phyloP scores from a whole-genome alignment of 2,797 vertebrate species.

The Platyrinchus mystaceus region DNA sequence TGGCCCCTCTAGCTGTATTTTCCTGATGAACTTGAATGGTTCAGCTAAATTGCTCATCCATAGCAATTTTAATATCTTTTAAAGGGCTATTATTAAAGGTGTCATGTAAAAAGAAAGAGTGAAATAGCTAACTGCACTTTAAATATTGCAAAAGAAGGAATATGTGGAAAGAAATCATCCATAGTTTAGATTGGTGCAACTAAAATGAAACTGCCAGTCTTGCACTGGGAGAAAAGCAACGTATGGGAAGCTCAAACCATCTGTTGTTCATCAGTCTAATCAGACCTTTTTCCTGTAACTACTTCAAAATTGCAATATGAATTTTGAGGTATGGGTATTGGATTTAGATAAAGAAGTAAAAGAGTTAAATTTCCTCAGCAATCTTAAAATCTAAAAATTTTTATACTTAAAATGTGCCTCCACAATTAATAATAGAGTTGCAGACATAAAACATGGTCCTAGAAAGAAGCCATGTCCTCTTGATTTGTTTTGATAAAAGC shows the following conservation, averaged over 20 bases:
- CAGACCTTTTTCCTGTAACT: constrained; percentile 46
- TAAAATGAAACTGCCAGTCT: constrained; percentile 17
- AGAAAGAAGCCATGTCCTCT: background rate
- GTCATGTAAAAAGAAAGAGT: background rate
- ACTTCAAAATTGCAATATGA: constrained; percentile 34
- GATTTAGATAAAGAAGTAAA: constrained; percentile 28
- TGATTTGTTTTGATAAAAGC: background rate
- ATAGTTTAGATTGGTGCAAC: background rate
- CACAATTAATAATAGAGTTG: background rate
- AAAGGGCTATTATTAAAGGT: background rate
- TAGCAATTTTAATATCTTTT: background rate
- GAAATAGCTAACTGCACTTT: background rate
- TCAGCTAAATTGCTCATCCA: background rate
- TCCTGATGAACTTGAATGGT: background rate
- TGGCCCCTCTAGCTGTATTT: background rate
- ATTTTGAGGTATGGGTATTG: constrained; percentile 6
- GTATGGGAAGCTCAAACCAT: constrained; percentile 33
- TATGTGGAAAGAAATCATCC: background rate
- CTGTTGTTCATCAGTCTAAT: constrained; percentile 67
- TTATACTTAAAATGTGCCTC: background rate
- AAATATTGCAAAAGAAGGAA: background rate
- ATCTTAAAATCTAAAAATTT: background rate
- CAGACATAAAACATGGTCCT: background rate
- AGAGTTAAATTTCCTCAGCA: background rate
- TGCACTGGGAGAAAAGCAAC: constrained; percentile 15